These are phyloP conservation scores for Oligia fasciuncula DNA, from an alignment of 2,888 invertebrate genomes.

Conservation along the genomic window DNA sequence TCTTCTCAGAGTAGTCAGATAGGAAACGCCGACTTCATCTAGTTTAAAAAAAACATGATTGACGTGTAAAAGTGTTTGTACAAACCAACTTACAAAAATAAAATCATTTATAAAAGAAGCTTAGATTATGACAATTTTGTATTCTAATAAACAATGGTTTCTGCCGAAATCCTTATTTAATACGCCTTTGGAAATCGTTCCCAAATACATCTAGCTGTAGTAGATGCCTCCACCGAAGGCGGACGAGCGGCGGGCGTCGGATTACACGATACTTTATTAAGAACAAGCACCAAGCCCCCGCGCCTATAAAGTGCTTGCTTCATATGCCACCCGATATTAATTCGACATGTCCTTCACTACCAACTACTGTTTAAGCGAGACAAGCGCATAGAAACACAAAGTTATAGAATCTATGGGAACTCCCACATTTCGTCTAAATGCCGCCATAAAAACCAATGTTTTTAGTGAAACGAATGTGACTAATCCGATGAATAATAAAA, in stretches of 20 bases:
- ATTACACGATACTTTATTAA: conserved; percentile 54
- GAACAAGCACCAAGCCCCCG: conserved; percentile 38
- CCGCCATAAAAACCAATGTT: conserved; percentile 50
- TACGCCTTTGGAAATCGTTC: conserved; percentile 4
- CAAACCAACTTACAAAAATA: too few relatives aligned
- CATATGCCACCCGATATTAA: conserved; percentile 34
- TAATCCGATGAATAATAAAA: conserved; percentile 53
- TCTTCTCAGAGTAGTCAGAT: too few relatives aligned
- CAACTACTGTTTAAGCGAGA: conserved; percentile 23
- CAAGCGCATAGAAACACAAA: conserved; percentile 16
- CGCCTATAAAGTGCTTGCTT: conserved; percentile 28
- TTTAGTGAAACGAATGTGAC: conserved; percentile 49
- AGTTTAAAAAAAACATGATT: too few relatives aligned
- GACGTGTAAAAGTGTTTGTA: too few relatives aligned
- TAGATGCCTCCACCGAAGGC: conserved; percentile 9
- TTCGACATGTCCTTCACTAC: conserved; percentile 29
- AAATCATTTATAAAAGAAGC: too few relatives aligned
- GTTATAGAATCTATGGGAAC: conserved; percentile 36
- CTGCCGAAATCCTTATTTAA: conserved; percentile 12
- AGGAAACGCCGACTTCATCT: too few relatives aligned
- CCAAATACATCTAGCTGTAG: conserved; percentile 23
- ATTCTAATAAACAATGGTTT: conserved; percentile 6
- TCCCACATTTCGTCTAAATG: conserved; percentile 8
- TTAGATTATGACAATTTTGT: neutral
- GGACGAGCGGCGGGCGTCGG: conserved; percentile 29